A percentile compares a stretch with the other conserved stretches of the same genome.
Evolutionary conservation across 2,888 invertebrate genomes (phyloP).

Genomic region (Standfussiana lucernea): DNA sequence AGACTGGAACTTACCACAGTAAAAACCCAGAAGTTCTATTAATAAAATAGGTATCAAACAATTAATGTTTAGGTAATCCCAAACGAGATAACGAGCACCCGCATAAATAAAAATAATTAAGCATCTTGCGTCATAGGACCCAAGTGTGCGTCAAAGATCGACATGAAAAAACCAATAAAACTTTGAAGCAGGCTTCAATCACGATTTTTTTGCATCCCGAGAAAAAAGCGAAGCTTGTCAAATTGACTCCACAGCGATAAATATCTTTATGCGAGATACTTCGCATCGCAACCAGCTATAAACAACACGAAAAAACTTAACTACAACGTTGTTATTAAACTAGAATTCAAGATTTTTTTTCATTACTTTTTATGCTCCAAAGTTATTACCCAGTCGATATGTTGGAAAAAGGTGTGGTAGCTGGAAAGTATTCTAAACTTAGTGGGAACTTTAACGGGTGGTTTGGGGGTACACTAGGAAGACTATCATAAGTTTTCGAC

Average conservation of each 20-base stretch:
- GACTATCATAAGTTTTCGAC: too few species aligned
- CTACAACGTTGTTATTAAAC: background rate
- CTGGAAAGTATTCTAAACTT: too few species aligned
- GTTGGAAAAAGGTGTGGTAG: too few species aligned
- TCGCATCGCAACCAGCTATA: conserved; percentile 19
- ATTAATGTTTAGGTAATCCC: background rate
- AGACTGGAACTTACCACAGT: background rate
- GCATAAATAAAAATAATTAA: conserved; percentile 8
- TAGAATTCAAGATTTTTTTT: background rate
- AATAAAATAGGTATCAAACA: background rate
- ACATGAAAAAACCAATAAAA: conserved; percentile 3
- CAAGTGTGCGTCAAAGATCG: conserved; percentile 53
- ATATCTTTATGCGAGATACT: conserved; percentile 14
- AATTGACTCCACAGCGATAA: conserved; percentile 51
- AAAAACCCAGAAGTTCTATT: background rate
- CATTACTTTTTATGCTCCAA: too few species aligned
- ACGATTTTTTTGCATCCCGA: conserved; percentile 49
- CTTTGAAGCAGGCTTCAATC: conserved; percentile 26
- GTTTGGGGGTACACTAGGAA: too few species aligned
- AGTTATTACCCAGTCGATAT: too few species aligned
- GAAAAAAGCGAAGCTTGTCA: conserved; percentile 40
- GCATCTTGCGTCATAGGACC: conserved; percentile 39
- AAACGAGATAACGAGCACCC: conserved; percentile 1
- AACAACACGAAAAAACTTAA: conserved; percentile 15
- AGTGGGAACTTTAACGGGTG: too few species aligned